phyloP scores from a whole-genome alignment of 2,888 invertebrate genomes.

The Galeruca laticollis region DNA sequence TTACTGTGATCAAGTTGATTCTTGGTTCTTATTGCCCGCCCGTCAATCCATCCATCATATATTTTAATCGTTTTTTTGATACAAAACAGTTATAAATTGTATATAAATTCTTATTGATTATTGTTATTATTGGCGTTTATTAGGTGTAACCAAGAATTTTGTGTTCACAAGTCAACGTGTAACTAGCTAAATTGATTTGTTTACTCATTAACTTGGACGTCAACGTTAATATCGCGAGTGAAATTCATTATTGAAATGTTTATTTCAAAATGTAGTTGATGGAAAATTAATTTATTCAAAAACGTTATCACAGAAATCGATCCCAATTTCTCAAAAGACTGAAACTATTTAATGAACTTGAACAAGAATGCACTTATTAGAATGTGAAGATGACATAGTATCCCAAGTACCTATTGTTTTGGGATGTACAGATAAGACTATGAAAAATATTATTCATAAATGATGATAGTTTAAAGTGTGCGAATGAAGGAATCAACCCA shows the following conservation, averaged over 20 bases:
- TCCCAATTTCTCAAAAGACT: too few species aligned
- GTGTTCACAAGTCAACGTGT: slow-evolving; percentile 55
- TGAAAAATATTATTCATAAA: too few species aligned
- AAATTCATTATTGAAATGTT: neutral
- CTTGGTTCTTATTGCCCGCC: slow-evolving; percentile 57
- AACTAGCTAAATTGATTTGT: slow-evolving; percentile 49
- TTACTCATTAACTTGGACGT: slow-evolving; percentile 35
- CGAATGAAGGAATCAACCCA: too few species aligned
- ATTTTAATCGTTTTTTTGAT: slow-evolving; percentile 65
- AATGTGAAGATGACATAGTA: too few species aligned
- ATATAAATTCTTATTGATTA: slow-evolving; percentile 65
- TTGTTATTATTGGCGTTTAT: slow-evolving; percentile 65
- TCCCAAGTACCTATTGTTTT: too few species aligned
- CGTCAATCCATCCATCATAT: slow-evolving; percentile 67
- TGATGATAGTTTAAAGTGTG: too few species aligned
- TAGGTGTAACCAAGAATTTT: slow-evolving; percentile 63
- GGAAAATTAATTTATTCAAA: too few species aligned
- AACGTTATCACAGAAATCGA: too few species aligned
- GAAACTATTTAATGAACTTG: too few species aligned
- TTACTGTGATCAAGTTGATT: slow-evolving; percentile 65
- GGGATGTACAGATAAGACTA: too few species aligned
- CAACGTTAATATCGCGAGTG: slow-evolving; percentile 33
- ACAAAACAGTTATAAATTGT: slow-evolving; percentile 65
- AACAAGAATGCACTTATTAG: too few species aligned
- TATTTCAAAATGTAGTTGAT: too few species aligned